Percentiles rank a stretch among this genome's conserved stretches.
Evolutionary conservation across 2,797 vertebrate genomes (phyloP).

Genomic region (Phaenicophaeus curvirostris): DNA sequence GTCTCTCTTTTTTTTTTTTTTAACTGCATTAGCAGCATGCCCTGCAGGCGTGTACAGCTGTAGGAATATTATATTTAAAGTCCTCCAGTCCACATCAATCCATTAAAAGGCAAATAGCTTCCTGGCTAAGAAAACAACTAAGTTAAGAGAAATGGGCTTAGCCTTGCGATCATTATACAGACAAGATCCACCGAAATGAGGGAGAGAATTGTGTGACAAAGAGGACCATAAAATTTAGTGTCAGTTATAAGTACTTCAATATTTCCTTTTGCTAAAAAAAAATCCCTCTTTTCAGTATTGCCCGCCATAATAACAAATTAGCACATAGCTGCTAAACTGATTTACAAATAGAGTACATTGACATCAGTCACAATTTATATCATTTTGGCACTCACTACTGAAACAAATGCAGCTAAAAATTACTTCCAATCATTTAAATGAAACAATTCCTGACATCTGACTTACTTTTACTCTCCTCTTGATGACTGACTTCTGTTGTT

Average conservation of each 20-base stretch:
- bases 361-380: constrained; percentile 18
- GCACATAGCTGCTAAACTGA: background rate
- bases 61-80: constrained; percentile 25
- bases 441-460: constrained; percentile 28
- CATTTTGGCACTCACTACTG: background rate
- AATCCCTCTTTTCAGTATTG: background rate
- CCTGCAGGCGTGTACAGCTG: constrained; percentile 5
- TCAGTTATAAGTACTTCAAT: background rate
- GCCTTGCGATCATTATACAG: background rate
- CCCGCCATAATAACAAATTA: background rate
- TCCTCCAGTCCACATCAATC: background rate
- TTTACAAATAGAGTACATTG: background rate
- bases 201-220: background rate
- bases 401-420: constrained; percentile 14
- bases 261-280: background rate
- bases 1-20: background rate
- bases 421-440: constrained; percentile 13
- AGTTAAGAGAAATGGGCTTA: background rate
- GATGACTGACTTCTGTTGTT: background rate
- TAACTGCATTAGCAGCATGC: background rate
- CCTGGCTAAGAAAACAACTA: background rate
- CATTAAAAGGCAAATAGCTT: constrained; percentile 12
- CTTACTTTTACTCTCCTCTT: constrained; percentile 11
- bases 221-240: background rate
- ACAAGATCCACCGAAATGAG: background rate